Percentiles rank a stretch among this genome's conserved stretches.
Conservation (phyloP, 1,140 invertebrate genomes). For the Drosophila arizonae region DNA sequence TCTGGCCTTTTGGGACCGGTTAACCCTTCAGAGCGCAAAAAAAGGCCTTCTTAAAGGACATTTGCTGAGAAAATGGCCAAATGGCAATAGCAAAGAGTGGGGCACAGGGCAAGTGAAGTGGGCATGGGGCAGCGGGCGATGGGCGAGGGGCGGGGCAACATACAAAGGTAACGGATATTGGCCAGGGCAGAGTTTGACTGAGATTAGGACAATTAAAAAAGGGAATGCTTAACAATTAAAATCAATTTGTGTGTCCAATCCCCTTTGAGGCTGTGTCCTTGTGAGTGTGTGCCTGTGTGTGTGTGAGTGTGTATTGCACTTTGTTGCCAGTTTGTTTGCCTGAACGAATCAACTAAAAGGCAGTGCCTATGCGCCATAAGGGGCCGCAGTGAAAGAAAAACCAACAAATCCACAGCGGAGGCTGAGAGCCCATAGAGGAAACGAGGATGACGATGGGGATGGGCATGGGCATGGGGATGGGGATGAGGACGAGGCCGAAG, state of each 20-base stretch:
- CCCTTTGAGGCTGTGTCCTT: neutral
- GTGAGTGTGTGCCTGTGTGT: neutral
- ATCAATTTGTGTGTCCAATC: conserved; percentile 69
- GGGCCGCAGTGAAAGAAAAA: conserved; percentile 50
- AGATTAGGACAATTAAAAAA: conserved; percentile 80
- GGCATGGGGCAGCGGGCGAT: neutral
- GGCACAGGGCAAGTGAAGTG: conserved; percentile 2
- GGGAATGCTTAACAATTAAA: conserved; percentile 80
- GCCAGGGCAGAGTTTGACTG: conserved; percentile 59
- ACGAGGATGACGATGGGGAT: no score
- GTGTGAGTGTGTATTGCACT: conserved; percentile 28
- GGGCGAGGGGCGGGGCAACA: conserved; percentile 11
- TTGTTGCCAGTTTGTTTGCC: conserved; percentile 76
- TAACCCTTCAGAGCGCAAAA: conserved; percentile 60
- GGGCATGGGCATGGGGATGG: neutral
- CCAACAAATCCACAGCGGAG: conserved; percentile 39
- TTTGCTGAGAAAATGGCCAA: conserved; percentile 73
- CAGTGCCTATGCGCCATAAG: conserved; percentile 21
- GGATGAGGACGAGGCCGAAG: neutral
- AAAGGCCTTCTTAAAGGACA: conserved; percentile 75
- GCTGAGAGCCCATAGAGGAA: neutral
- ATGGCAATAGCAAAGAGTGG: conserved; percentile 56
- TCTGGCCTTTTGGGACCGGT: conserved; percentile 63
- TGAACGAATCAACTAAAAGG: conserved; percentile 75
- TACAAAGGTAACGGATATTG: conserved; percentile 67